Percentiles rank a stretch among this genome's conserved stretches.
Conservation (phyloP, 2,797 vertebrate species). For the Gymnoscopelus braueri region DNA sequence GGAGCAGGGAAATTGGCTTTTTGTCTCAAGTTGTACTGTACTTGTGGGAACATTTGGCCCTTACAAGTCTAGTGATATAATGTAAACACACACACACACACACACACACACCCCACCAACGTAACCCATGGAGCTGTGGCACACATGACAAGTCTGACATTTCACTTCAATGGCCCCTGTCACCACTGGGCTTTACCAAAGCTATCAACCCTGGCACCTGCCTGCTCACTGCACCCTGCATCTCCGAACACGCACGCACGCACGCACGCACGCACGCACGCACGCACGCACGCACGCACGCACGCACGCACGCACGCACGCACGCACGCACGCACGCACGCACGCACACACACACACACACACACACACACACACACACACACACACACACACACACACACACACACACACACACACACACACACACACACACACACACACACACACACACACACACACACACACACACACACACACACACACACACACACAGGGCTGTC, state of each 20-base stretch:
- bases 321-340: background rate
- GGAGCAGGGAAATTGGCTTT: too few relatives aligned
- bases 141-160: slow-evolving; percentile 63
- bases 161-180: slow-evolving; percentile 55
- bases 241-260: background rate
- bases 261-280: slow-evolving; percentile 16
- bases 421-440: slow-evolving; percentile 12
- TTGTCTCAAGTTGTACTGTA: too few relatives aligned
- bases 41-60: too few relatives aligned
- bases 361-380: slow-evolving; percentile 45
- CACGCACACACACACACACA: slow-evolving; percentile 41
- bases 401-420: too few relatives aligned
- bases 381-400: slow-evolving; percentile 43
- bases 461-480: too few relatives aligned
- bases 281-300: slow-evolving; percentile 8
- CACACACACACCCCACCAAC: background rate
- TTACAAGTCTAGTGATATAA: background rate
- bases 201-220: slow-evolving; percentile 18
- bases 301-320: background rate
- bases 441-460: background rate
- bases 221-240: slow-evolving; percentile 24
- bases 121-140: background rate
- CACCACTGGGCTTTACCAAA: slow-evolving; percentile 21
- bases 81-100: slow-evolving; percentile 5
- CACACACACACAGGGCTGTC: too few relatives aligned